Conservation (phyloP, 2,888 invertebrate genomes). For the Dolichopus griseipennis region DNA sequence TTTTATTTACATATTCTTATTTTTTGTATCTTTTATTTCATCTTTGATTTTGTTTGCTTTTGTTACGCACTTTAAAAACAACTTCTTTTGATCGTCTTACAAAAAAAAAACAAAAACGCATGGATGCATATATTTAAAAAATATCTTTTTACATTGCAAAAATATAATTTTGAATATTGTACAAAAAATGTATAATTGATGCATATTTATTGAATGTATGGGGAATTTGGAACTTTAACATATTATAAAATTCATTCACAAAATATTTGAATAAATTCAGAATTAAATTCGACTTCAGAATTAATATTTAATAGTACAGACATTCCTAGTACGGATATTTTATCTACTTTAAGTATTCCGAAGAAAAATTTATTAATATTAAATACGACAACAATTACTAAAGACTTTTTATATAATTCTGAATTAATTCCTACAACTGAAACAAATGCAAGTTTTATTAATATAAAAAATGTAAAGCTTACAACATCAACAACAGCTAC, state of each 20-base stretch:
- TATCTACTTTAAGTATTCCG: no score
- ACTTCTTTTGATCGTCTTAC: no score
- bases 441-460: neutral
- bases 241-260: no score
- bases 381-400: neutral
- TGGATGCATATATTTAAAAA: neutral
- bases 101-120: neutral
- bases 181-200: no score
- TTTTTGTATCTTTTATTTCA: neutral
- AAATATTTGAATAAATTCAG: no score
- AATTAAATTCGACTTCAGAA: no score
- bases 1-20: neutral
- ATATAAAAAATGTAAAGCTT: neutral
- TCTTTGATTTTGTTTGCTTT: constrained; percentile 12
- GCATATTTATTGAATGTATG: no score
- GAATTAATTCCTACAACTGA: neutral
- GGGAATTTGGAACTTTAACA: no score
- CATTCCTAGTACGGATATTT: no score
- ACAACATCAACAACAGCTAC: no score
- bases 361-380: neutral
- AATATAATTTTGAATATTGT: neutral
- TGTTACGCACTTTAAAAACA: neutral
- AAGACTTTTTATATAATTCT: neutral
- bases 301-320: no score
- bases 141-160: neutral